These are phyloP conservation scores for Drosophila ohnishii DNA, from an alignment of 1,140 invertebrate species.

Conservation along the genomic window DNA sequence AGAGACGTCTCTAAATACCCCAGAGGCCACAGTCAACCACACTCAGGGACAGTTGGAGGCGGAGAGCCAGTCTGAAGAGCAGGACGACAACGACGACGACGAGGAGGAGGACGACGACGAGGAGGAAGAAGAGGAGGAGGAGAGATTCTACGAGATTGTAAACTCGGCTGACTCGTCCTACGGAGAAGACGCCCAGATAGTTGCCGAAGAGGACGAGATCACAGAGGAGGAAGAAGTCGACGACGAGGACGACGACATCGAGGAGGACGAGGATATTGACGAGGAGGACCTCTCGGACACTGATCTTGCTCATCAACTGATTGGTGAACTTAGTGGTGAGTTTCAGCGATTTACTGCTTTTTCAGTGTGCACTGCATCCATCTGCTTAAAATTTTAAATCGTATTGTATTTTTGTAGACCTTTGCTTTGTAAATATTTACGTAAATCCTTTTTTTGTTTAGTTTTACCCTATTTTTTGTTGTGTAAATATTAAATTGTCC, in stretches of 20 bases:
- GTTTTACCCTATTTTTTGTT: background rate
- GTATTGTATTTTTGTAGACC: slow-evolving; percentile 13
- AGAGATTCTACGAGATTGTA: slow-evolving; percentile 69
- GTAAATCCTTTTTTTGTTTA: slow-evolving; percentile 4
- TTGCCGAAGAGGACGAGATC: slow-evolving; percentile 76
- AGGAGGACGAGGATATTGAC: slow-evolving; percentile 71
- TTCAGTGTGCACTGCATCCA: slow-evolving; percentile 9
- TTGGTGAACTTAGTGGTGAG: slow-evolving; percentile 78
- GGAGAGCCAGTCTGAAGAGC: slow-evolving; percentile 38
- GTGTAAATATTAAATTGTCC: background rate
- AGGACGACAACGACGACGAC: slow-evolving; percentile 57
- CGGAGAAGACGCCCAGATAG: slow-evolving; percentile 73
- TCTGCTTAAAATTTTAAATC: slow-evolving; percentile 2
- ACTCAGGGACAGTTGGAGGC: slow-evolving; percentile 19
- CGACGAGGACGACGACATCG: slow-evolving; percentile 70
- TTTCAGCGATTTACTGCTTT: slow-evolving; percentile 8
- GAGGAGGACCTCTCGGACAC: slow-evolving; percentile 71
- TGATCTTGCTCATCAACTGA: slow-evolving; percentile 74
- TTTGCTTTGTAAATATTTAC: slow-evolving; percentile 24
- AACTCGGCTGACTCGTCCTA: slow-evolving; percentile 72
- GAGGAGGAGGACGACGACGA: slow-evolving; percentile 65
- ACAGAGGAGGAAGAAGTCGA: slow-evolving; percentile 74
- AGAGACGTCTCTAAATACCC: slow-evolving; percentile 13
- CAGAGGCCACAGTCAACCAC: slow-evolving; percentile 7
- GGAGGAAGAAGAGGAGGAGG: slow-evolving; percentile 65